Base-by-base conservation (phyloP, 2,113 vertebrate species). In the Phoxinus phoxinus region DNA sequence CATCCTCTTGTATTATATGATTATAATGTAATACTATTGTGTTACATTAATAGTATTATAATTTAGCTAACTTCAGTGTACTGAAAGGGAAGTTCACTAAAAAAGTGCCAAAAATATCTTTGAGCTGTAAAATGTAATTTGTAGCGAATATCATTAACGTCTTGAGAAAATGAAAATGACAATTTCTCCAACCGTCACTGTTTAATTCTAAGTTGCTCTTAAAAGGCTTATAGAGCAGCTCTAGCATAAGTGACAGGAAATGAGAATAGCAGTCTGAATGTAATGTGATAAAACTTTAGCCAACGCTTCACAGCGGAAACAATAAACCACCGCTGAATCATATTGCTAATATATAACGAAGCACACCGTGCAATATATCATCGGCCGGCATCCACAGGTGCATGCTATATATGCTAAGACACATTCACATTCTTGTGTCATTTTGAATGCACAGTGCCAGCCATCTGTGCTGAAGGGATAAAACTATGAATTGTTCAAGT, bases 401-500 rank as follows among this genome's bases (percentile, higher is more conserved):
- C 48, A 67, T 71, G 27, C 27, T 35, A 23, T 67, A 30, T 72
- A 9, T 23, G 13, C 81, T 17, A 53, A 53, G 81, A 72, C 67
- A 83, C 48, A 67, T 81, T 81, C 27, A 11, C 61, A 71, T 69
- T 82, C 32, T 37, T 5, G 11, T 32, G 74, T 82, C 81, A 82
- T 83, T 41, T n/a, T 81, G 58, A 83, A 77, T 69, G 81, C 85
- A 65, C 63, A 75, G 76, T 61, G 30, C 21, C 76, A 79, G 59
- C 35, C 74, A 61, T 71, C 81, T 46, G 48, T 17, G 63, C 81
- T 84, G 80, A 83, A 56, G 74, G 87, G 75, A 79, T 88, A 80
- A 85, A 80, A 12, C 87, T 84, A 46, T 56, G 84, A 86, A 86
- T 80, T 65, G 81, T 86, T 86, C 74, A 84, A 73, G 21, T 74